These are phyloP conservation scores for Xanthostigma xanthostigma DNA, from an alignment of 2,888 invertebrate genomes.

Conservation along the genomic window DNA sequence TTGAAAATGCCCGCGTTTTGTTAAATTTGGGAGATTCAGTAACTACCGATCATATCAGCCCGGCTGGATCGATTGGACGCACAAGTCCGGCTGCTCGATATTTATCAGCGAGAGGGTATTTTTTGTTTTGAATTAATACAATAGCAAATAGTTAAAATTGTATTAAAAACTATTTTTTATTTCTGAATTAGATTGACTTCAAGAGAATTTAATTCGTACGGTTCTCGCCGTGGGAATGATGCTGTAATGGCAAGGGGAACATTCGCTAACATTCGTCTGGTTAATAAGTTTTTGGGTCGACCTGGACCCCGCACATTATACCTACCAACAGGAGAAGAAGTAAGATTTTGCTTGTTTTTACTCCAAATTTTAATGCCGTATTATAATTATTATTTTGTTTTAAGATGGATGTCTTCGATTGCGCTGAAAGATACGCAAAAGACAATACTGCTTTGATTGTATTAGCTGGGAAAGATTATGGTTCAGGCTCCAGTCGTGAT, in stretches of 20 bases:
- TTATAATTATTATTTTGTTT: constrained; percentile 14
- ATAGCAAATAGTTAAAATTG: background rate
- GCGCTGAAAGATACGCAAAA: constrained; percentile 70
- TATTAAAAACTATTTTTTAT: background rate
- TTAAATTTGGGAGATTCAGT: constrained; percentile 89
- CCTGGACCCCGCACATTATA: constrained; percentile 79
- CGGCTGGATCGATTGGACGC: constrained; percentile 92
- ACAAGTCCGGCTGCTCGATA: constrained; percentile 86
- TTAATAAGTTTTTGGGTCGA: constrained; percentile 72
- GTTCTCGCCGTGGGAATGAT: constrained; percentile 92
- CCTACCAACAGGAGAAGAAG: constrained; percentile 72
- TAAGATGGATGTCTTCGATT: constrained; percentile 86
- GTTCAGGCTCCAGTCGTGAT: constrained; percentile 93
- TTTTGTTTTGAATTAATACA: constrained; percentile 8
- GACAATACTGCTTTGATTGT: constrained; percentile 68
- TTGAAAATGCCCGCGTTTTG: constrained; percentile 64
- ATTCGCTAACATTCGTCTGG: constrained; percentile 91
- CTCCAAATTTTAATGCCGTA: background rate
- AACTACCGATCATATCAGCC: constrained; percentile 97
- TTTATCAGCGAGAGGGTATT: constrained; percentile 53
- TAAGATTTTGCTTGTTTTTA: constrained; percentile 18
- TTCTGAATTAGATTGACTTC: constrained; percentile 53
- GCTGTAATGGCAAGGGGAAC: constrained; percentile 95
- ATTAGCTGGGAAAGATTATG: constrained; percentile 93
- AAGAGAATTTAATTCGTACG: constrained; percentile 95